phyloP scores from a whole-genome alignment of 2,797 vertebrate genomes.

The Falco berigora region DNA sequence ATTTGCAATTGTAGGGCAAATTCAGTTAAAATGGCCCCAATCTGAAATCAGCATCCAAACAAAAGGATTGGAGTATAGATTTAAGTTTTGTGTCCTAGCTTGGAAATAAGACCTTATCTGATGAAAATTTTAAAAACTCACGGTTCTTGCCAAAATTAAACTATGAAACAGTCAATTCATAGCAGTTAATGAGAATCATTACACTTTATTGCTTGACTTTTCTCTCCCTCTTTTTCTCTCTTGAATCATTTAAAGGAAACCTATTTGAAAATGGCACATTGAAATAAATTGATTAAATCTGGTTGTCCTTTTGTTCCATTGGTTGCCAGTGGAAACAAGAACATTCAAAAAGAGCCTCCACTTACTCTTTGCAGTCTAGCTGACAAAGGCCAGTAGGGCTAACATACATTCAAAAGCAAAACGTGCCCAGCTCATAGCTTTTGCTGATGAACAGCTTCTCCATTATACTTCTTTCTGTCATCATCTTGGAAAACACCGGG shows the following conservation, averaged over 20 bases:
- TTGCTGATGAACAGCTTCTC: neutral
- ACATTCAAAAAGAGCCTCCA: neutral
- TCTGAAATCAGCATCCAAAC: neutral
- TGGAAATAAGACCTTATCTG: neutral
- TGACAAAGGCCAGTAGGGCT: neutral
- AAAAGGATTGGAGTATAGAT: neutral
- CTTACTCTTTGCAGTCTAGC: neutral
- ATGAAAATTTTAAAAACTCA: neutral
- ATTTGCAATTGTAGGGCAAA: neutral
- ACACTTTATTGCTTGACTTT: constrained; percentile 10
- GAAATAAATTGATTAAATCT: constrained; percentile 1
- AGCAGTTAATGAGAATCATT: neutral
- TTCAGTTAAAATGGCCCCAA: neutral
- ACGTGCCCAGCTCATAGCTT: neutral
- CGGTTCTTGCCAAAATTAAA: neutral
- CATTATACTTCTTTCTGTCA: neutral
- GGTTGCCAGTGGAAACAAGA: constrained; percentile 20
- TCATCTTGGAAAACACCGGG: neutral
- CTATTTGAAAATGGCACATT: neutral
- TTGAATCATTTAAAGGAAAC: neutral
- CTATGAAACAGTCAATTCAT: neutral
- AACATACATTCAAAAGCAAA: neutral
- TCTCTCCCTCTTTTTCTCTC: neutral
- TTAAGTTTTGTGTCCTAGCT: neutral
- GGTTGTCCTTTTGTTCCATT: neutral